Conservation (phyloP, 2,797 vertebrate species). For the Otolemur crassicaudatus region DNA sequence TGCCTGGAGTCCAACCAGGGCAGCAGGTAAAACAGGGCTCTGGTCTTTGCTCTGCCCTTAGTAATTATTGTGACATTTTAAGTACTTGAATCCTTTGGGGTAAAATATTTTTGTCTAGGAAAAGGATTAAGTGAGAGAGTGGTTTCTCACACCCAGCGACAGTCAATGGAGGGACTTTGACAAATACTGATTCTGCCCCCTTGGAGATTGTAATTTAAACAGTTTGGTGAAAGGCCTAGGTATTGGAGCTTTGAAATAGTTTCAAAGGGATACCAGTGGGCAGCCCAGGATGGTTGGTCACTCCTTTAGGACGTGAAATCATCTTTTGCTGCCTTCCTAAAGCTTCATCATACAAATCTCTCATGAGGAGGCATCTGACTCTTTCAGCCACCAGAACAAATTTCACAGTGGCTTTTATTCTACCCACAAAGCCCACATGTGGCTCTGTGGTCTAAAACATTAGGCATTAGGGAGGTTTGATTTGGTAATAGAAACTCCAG, state of each 20-base stretch:
- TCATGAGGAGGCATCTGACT: background rate
- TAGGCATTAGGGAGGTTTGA: background rate
- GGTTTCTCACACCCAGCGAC: background rate
- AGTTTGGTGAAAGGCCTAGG: background rate
- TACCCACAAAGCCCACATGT: background rate
- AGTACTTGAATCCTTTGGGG: background rate
- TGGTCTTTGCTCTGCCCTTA: background rate
- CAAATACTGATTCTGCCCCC: background rate
- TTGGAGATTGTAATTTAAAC: background rate
- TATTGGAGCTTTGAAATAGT: background rate
- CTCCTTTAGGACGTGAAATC: background rate
- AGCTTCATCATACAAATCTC: background rate
- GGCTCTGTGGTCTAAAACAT: rapidly evolving
- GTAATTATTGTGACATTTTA: background rate
- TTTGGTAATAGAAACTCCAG: background rate
- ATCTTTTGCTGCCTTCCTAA: background rate
- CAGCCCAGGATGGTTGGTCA: background rate
- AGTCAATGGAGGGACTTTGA: background rate
- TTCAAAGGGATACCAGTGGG: background rate
- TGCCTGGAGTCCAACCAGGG: background rate
- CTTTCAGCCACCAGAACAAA: background rate
- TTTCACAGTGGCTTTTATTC: background rate
- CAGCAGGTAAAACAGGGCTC: background rate
- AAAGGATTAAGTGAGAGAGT: background rate
- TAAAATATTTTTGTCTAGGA: background rate